A percentile compares a stretch with the other conserved stretches of the same genome.
Conservation (phyloP, 2,888 invertebrate species). For the Philonicus albiceps region DNA sequence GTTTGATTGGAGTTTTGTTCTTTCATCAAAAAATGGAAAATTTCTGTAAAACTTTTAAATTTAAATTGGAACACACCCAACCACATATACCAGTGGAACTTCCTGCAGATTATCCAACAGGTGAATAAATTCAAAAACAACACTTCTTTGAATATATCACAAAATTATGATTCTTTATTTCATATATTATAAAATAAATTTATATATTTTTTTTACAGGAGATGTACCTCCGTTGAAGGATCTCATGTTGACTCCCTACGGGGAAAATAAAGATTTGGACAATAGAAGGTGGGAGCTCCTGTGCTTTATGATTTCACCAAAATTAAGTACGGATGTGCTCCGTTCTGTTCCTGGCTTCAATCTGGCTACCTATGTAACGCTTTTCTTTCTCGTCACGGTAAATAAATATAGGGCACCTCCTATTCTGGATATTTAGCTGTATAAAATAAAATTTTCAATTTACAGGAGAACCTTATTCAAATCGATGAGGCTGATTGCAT, state of each 20-base stretch:
- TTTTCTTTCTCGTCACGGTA: conserved; percentile 40
- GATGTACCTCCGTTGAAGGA: background rate
- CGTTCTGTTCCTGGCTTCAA: background rate
- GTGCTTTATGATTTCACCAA: conserved; percentile 41
- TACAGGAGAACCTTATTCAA: conserved; percentile 30
- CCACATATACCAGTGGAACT: background rate
- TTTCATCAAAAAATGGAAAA: background rate
- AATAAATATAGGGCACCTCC: too few relatives aligned
- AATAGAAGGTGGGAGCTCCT: conserved; percentile 5
- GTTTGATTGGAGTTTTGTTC: conserved; percentile 40
- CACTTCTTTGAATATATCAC: too few relatives aligned
- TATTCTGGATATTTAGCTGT: background rate
- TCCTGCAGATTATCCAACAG: conserved; percentile 4
- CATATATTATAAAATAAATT: too few relatives aligned
- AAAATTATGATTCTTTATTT: too few relatives aligned
- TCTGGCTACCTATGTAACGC: background rate
- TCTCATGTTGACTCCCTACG: background rate
- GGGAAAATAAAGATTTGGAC: background rate
- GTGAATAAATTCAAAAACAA: background rate
- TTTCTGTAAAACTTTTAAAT: conserved; percentile 2
- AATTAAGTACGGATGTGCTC: background rate
- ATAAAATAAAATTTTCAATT: background rate
- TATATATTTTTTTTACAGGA: background rate
- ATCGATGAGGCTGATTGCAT: conserved; percentile 45
- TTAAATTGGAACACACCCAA: background rate